phyloP scores from a whole-genome alignment of 1,140 invertebrate genomes.

The Nephotettix cincticeps region DNA sequence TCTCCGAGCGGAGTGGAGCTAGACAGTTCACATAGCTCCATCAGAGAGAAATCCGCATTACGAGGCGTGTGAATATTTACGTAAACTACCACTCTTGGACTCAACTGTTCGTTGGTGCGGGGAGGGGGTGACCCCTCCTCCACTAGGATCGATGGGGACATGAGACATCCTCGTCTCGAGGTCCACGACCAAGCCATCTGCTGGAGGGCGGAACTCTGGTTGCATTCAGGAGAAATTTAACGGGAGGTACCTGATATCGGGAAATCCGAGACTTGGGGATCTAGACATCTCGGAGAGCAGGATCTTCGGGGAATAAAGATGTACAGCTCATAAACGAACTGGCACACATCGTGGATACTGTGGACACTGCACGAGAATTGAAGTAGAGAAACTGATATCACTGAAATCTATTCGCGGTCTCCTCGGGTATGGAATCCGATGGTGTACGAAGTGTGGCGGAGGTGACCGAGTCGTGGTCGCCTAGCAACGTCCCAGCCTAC shows the following conservation, averaged over 20 bases:
- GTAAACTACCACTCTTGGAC: too few relatives aligned
- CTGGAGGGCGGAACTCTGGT: too few relatives aligned
- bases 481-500: not conserved
- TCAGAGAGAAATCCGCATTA: too few relatives aligned
- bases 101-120: too few relatives aligned
- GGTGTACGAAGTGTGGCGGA: not conserved
- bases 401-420: slow-evolving; percentile 2
- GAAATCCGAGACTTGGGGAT: not conserved
- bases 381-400: slow-evolving; percentile 6
- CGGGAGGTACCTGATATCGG: not conserved
- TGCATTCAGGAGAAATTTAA: not conserved
- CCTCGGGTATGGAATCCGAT: not conserved
- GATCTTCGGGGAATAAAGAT: not conserved
- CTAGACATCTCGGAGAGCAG: not conserved
- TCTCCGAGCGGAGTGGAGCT: too few relatives aligned
- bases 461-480: not conserved
- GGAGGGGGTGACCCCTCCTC: too few relatives aligned
- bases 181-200: too few relatives aligned
- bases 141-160: too few relatives aligned
- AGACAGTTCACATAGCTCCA: too few relatives aligned
- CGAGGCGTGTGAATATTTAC: too few relatives aligned
- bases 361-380: not conserved
- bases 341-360: not conserved
- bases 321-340: not conserved
- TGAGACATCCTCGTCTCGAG: too few relatives aligned